Base-by-base conservation (phyloP, 2,113 vertebrate genomes). In the Indicator maculatus region DNA sequence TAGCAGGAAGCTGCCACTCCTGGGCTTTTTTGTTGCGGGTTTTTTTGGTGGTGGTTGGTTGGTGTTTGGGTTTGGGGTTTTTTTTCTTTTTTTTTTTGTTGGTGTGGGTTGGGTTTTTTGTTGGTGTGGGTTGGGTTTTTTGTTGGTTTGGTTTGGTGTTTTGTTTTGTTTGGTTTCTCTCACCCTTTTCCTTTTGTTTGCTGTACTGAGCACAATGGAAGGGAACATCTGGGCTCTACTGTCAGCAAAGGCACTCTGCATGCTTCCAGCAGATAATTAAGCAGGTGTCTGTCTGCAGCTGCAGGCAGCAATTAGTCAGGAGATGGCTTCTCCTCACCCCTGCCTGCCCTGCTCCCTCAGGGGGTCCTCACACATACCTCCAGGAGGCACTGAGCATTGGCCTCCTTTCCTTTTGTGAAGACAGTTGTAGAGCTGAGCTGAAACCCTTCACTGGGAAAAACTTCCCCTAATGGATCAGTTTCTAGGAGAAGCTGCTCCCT, bases 251-350 rank as follows among this genome's bases (percentile, higher is more conserved):
- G 65, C 90, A 91, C 95, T 96, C 83, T 94, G 78, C 92, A 95
- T 88, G 69, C 81, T 76, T 84, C 53, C 47, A 94, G 83, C 89
- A 89, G 73, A 83, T 95, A 96, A 97, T 97, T 96, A 97, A 93
- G 86, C 92, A 96, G 44, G n/a, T 96, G 83, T 59, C 82, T 94
- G 23, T 76, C 72, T 72, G 44, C 95, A 96, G 93, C 81, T 97
- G 93, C 95, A 97, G 96, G 96, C 61, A 96, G 90, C 83, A 93
- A 93, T 98, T 97, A 96, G 87, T 95, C 86, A 83, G 31, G 87
- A 63, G 95, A 95, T 69, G 90, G 79, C 91, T 94, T 21, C 47
- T 83, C 74, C 83, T 86, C 89, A 83, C 64, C 91, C 88, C 95
- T 95, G 93, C 75, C 85, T 55, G 69, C 79, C 73, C 63, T 65